Conservation (phyloP, 2,888 invertebrate genomes). For the Schrankia costaestrigalis region DNA sequence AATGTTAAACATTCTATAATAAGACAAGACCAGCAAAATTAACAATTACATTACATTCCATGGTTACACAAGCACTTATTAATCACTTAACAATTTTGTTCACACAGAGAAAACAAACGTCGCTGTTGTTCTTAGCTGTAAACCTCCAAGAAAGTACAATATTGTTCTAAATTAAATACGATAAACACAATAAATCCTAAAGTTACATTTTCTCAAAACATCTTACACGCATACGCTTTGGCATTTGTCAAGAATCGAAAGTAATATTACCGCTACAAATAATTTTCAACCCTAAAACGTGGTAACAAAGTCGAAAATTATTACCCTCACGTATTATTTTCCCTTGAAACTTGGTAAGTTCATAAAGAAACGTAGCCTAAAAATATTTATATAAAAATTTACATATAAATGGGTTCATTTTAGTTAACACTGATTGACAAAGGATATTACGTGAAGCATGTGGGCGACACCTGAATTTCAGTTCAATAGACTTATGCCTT, state of each 20-base stretch:
- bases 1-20: no score
- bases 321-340: background rate
- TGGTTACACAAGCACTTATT: no score
- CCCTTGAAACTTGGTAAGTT: background rate
- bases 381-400: slow-evolving; percentile 16
- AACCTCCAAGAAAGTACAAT: slow-evolving; percentile 2
- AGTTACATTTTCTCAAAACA: slow-evolving; percentile 6
- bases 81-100: no score
- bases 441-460: slow-evolving; percentile 39
- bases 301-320: background rate
- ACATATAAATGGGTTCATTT: slow-evolving; percentile 27
- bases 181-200: slow-evolving; percentile 8
- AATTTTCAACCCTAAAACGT: background rate
- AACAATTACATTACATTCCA: no score
- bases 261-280: background rate
- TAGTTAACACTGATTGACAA: slow-evolving; percentile 33
- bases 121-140: background rate
- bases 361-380: slow-evolving; percentile 8
- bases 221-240: slow-evolving; percentile 4
- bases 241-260: slow-evolving; percentile 4
- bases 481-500: slow-evolving; percentile 40
- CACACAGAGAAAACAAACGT: no score
- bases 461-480: slow-evolving; percentile 46
- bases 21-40: no score
- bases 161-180: slow-evolving; percentile 6